phyloP scores from a whole-genome alignment of 2,797 vertebrate species.

The Clarias fuscus region DNA sequence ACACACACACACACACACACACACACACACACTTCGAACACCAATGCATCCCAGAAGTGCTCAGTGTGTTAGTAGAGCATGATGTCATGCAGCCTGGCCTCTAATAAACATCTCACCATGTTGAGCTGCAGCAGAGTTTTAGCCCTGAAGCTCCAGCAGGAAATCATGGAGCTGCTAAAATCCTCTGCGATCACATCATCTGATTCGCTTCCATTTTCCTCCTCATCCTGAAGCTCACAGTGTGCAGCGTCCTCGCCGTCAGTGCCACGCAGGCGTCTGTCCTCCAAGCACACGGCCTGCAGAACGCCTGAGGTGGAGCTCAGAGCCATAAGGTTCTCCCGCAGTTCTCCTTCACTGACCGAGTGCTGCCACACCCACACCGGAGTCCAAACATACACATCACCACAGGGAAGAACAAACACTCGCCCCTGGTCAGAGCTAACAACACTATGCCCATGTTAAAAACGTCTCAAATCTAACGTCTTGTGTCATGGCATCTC shows the following conservation, averaged over 20 bases:
- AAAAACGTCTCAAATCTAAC: no score
- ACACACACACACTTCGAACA: background rate
- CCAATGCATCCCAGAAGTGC: background rate
- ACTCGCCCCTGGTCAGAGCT: background rate
- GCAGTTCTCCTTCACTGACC: constrained; percentile 31
- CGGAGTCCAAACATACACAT: background rate
- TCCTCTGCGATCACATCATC: constrained; percentile 76
- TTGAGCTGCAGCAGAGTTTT: constrained; percentile 62
- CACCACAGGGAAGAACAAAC: background rate
- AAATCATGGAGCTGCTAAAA: constrained; percentile 79
- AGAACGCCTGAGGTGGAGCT: constrained; percentile 59
- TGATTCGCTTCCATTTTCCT: constrained; percentile 64
- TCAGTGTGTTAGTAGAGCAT: constrained; percentile 8
- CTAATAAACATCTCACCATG: constrained; percentile 13
- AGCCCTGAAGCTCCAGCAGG: constrained; percentile 83
- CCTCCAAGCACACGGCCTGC: constrained; percentile 39
- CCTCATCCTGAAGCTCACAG: constrained; percentile 38
- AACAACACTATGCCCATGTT: background rate
- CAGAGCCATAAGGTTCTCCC: constrained; percentile 53
- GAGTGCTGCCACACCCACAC: constrained; percentile 26
- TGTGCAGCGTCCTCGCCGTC: background rate
- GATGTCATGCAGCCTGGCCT: background rate
- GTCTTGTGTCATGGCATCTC: no score
- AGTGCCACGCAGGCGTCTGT: constrained; percentile 47
- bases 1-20: background rate